phyloP scores from a whole-genome alignment of 37 sponge, comb jelly and placozoan genomes.

The Halichondria panicea region DNA sequence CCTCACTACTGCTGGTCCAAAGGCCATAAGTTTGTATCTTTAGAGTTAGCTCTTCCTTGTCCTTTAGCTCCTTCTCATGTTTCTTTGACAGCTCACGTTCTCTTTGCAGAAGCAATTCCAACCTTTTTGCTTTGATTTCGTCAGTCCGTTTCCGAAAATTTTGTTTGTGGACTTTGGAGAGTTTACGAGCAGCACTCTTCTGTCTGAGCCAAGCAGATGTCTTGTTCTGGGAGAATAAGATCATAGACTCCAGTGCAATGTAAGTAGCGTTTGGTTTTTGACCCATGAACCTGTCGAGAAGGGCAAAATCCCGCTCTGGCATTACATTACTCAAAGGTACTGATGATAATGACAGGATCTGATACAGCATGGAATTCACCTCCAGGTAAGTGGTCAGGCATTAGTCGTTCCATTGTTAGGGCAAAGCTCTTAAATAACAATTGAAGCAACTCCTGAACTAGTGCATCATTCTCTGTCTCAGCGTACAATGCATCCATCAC shows the following conservation, averaged over 20 bases:
- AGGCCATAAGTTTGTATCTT: slow-evolving; percentile 3
- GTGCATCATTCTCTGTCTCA: too few species aligned
- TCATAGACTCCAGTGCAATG: slow-evolving; percentile 38
- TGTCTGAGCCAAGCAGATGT: slow-evolving; percentile 24
- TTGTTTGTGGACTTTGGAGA: background rate
- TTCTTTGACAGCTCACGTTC: background rate
- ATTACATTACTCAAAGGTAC: slow-evolving; percentile 46
- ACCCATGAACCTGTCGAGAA: slow-evolving; percentile 26
- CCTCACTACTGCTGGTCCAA: slow-evolving; percentile 8
- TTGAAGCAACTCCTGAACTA: slow-evolving; percentile 25
- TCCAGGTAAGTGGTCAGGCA: slow-evolving; percentile 41
- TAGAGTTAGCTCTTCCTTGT: slow-evolving; percentile 23
- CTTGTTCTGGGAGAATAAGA: slow-evolving; percentile 46
- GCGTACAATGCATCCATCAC: background rate
- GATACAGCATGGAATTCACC: slow-evolving; percentile 22
- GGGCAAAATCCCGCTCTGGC: slow-evolving; percentile 42
- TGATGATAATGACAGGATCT: background rate
- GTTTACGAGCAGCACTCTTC: slow-evolving; percentile 17
- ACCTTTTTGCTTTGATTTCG: slow-evolving; percentile 4
- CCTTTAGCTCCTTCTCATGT: background rate
- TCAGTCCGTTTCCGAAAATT: slow-evolving; percentile 13
- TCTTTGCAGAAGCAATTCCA: background rate
- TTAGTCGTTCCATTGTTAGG: slow-evolving; percentile 23
- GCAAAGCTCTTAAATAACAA: slow-evolving; percentile 26
- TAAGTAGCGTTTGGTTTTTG: slow-evolving; percentile 45